Conservation (phyloP, 1,140 invertebrate genomes). For the Caenorhabditis tropicalis region DNA sequence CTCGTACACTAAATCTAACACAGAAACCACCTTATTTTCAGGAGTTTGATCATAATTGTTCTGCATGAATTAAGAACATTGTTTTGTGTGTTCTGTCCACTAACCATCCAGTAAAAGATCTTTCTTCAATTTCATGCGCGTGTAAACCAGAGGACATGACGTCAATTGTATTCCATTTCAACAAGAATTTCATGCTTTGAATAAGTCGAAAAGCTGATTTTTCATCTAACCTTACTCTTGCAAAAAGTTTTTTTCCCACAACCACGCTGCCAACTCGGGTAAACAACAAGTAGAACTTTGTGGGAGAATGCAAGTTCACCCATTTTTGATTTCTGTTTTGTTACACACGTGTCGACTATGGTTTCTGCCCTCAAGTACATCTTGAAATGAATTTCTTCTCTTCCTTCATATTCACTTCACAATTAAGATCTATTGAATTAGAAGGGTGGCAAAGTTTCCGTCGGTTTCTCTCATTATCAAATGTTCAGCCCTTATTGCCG, state of each 20-base stretch:
- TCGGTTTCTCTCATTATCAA: neutral
- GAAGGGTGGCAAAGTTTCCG: neutral
- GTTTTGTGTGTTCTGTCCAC: neutral
- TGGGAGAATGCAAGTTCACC: neutral
- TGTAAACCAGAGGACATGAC: constrained; percentile 25
- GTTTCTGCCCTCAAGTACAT: neutral
- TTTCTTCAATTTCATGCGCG: constrained; percentile 34
- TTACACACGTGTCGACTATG: neutral
- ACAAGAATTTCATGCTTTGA: neutral
- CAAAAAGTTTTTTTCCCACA: neutral
- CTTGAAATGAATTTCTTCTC: neutral
- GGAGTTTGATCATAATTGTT: neutral
- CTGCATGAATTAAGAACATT: neutral
- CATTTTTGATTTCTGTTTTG: neutral
- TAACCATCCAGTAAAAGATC: neutral
- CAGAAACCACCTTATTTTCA: no score
- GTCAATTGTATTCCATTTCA: constrained; percentile 29
- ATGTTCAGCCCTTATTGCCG: neutral
- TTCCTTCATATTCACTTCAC: neutral
- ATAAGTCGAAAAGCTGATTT: neutral
- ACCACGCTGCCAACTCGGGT: neutral
- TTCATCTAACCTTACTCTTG: neutral
- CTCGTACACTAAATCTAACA: neutral
- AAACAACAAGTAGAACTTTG: neutral
- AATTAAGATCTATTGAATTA: constrained; percentile 23